A percentile compares a stretch with the other conserved stretches of the same genome.
Conservation (phyloP, 2,113 vertebrate genomes). For the Leucosticte australis region DNA sequence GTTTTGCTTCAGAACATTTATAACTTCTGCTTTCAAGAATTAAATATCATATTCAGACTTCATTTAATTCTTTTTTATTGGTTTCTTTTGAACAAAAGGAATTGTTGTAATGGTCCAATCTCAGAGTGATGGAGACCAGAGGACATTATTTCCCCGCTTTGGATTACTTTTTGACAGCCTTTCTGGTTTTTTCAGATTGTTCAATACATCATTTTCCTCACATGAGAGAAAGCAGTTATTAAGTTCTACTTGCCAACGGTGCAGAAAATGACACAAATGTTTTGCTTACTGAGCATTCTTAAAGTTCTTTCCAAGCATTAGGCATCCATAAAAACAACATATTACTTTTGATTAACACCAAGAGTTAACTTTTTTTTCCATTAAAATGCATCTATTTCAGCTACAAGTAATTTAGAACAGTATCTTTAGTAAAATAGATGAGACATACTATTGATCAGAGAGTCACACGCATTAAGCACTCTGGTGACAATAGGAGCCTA, state of each 20-base stretch:
- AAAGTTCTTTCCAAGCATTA: constrained; percentile 3
- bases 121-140: not conserved
- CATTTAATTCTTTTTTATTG: not conserved
- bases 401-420: not conserved
- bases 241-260: constrained; percentile 24
- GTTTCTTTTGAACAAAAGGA: not conserved
- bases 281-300: constrained; percentile 56
- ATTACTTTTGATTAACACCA: constrained; percentile 34
- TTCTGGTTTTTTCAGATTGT: constrained; percentile 11
- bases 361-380: not conserved
- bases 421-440: not conserved
- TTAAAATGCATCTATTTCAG: not conserved
- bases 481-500: not conserved
- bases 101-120: not conserved
- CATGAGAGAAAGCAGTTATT: not conserved
- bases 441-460: not conserved
- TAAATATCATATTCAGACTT: not conserved
- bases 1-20: not conserved
- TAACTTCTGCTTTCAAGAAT: constrained; percentile 9
- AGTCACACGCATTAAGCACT: not conserved
- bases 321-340: not conserved
- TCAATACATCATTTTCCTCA: constrained; percentile 22
- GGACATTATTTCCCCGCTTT: not conserved
- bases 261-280: constrained; percentile 27
- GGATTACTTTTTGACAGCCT: constrained; percentile 8